Conservation (phyloP, 2,888 invertebrate species). For the Gnatocerus cornutus region DNA sequence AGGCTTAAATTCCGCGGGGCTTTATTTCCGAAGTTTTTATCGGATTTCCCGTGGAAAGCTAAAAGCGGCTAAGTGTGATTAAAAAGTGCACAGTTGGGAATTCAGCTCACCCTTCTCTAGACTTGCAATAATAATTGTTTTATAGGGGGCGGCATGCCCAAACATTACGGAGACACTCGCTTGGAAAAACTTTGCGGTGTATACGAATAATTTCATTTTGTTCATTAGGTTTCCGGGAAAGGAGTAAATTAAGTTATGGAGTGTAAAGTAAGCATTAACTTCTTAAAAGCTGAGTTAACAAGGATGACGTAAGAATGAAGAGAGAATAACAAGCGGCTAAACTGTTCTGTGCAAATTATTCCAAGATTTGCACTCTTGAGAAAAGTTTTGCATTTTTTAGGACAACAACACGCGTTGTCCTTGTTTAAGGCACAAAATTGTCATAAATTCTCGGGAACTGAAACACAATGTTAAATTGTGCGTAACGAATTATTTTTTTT, state of each 20-base stretch:
- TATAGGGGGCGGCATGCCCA: conserved; percentile 1
- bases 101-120: conserved; percentile 10
- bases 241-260: conserved; percentile 7
- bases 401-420: no score
- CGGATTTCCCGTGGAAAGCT: conserved; percentile 54
- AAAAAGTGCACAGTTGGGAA: conserved; percentile 47
- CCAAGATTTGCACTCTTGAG: no score
- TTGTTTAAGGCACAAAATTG: no score
- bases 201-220: conserved; percentile 7
- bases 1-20: conserved; percentile 47
- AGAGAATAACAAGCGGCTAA: neutral
- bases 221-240: conserved; percentile 4
- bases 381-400: no score
- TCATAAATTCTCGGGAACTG: no score
- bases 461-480: no score
- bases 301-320: neutral
- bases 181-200: conserved; percentile 1
- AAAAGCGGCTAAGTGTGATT: conserved; percentile 50
- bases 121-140: conserved; percentile 14
- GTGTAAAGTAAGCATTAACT: conserved; percentile 9
- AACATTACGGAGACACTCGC: conserved; percentile 1
- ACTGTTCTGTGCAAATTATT: no score
- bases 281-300: conserved; percentile 9
- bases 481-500: no score
- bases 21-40: conserved; percentile 57